A percentile compares a stretch with the other conserved stretches of the same genome.
Conservation (phyloP, 2,797 vertebrate species). For the Arremon brunneinucha region DNA sequence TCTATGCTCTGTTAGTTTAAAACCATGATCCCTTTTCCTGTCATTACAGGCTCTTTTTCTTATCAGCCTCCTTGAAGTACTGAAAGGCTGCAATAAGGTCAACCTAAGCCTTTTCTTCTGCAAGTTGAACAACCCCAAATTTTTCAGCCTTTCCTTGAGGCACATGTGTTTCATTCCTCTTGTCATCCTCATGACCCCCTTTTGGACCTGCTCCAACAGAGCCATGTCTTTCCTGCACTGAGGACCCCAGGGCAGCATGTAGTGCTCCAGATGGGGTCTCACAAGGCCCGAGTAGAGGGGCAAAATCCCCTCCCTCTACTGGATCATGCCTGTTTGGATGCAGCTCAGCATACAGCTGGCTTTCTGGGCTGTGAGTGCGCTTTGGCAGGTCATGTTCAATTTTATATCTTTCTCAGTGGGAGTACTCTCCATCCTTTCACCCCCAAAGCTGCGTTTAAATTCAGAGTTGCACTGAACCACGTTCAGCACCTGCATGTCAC, state of each 20-base stretch:
- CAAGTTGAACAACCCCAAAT: not conserved
- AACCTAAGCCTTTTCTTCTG: not conserved
- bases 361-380: not conserved
- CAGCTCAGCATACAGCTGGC: rapidly evolving
- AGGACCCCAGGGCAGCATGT: rapidly evolving
- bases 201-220: not conserved
- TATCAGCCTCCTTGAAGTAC: not conserved
- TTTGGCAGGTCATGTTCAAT: not conserved
- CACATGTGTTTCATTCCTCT: no score
- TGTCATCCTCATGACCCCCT: rapidly evolving
- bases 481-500: not conserved
- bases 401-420: not conserved
- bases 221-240: rapidly evolving
- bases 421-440: not conserved
- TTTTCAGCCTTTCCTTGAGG: not conserved
- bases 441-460: not conserved
- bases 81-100: not conserved
- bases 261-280: not conserved
- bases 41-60: not conserved
- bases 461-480: not conserved
- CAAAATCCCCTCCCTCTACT: rapidly evolving
- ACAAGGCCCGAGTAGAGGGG: no score
- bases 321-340: no score
- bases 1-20: rapidly evolving
- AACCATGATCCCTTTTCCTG: not conserved